These are phyloP conservation scores for Decapterus maruadsi DNA, from an alignment of 2,797 vertebrate genomes.

Conservation along the genomic window DNA sequence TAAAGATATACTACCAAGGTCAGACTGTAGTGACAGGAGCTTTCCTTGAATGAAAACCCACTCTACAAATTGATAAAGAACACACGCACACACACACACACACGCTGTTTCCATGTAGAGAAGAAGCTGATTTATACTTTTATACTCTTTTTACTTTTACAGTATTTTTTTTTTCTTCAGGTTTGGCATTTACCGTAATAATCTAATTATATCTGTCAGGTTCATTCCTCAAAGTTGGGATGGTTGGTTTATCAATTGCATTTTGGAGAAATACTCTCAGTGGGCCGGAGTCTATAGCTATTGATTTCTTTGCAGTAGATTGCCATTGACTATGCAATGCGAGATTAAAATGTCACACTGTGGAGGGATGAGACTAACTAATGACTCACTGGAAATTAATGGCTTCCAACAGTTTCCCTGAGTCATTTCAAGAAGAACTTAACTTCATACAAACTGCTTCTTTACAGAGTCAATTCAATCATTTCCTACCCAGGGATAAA, in stretches of 20 bases:
- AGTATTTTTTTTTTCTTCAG: slow-evolving; percentile 5
- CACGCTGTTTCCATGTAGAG: background rate
- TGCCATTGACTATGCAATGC: slow-evolving; percentile 12
- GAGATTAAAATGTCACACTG: slow-evolving; percentile 26
- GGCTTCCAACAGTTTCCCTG: slow-evolving; percentile 1
- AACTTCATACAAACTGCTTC: background rate
- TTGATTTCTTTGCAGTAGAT: slow-evolving; percentile 3
- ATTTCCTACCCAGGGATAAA: too few species aligned
- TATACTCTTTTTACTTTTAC: background rate
- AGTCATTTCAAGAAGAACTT: background rate
- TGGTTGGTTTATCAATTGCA: background rate
- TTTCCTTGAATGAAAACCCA: background rate
- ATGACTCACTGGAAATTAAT: slow-evolving; percentile 21
- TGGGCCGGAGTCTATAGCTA: background rate
- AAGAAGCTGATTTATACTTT: background rate
- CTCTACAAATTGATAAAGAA: too few species aligned
- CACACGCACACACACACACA: background rate
- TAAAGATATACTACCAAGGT: background rate
- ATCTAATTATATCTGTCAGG: background rate
- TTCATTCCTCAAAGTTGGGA: background rate
- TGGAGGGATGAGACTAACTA: slow-evolving; percentile 11
- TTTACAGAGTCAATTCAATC: background rate
- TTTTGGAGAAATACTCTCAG: slow-evolving; percentile 6
- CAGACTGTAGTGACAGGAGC: background rate
- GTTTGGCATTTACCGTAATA: slow-evolving; percentile 13